Evolutionary conservation across 2,888 invertebrate genomes (phyloP).

Genomic region (Balanococcus diminutus): DNA sequence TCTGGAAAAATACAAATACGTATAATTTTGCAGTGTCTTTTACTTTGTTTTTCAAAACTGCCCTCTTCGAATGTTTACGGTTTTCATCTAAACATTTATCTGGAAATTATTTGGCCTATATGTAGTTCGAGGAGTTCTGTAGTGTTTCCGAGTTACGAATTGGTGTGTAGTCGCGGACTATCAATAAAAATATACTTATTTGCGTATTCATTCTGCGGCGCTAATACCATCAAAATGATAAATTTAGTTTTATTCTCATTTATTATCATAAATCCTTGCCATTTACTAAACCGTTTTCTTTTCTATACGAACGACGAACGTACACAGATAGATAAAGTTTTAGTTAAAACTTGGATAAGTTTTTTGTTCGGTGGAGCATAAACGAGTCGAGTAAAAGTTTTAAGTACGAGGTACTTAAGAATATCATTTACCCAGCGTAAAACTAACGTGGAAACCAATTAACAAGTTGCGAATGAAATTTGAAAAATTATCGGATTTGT

Average conservation of each 20-base stretch:
- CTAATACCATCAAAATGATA: constrained; percentile 28
- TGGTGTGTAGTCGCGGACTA: neutral
- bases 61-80: neutral
- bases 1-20: neutral
- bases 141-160: neutral
- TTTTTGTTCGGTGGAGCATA: neutral
- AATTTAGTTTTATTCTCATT: constrained; percentile 34
- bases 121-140: no score
- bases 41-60: neutral
- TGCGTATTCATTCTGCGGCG: neutral
- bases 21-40: neutral
- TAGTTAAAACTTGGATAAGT: neutral
- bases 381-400: constrained; percentile 7
- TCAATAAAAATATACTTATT: constrained; percentile 19
- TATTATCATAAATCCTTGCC: constrained; percentile 37
- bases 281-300: constrained; percentile 28
- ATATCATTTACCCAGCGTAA: neutral
- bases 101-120: constrained; percentile 37
- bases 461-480: neutral
- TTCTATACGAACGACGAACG: no score
- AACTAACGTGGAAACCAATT: constrained; percentile 21
- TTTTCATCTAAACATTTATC: constrained; percentile 22
- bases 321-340: neutral
- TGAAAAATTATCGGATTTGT: neutral
- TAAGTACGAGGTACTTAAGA: constrained; percentile 4